Conservation (phyloP, 2,888 invertebrate genomes). For the Ceraclea dissimilis region DNA sequence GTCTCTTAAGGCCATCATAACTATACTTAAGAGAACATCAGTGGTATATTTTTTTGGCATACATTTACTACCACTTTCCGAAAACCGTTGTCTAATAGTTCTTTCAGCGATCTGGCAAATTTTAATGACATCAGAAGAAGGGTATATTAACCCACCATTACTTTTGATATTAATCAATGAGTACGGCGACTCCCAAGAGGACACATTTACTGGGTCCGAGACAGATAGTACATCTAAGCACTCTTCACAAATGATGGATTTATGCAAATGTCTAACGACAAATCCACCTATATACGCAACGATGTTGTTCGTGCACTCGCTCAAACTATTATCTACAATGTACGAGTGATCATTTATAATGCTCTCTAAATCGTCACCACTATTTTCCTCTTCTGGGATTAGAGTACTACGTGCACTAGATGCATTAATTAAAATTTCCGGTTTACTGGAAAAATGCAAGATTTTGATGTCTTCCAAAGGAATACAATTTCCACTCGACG, state of each 20-base stretch:
- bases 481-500: not conserved
- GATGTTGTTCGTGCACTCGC: not conserved
- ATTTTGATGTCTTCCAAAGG: not conserved
- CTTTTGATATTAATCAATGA: not conserved
- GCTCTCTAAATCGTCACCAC: not conserved
- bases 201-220: not conserved
- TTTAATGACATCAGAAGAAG: not conserved
- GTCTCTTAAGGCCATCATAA: not conserved
- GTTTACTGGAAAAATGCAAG: constrained; percentile 1
- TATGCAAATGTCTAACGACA: not conserved
- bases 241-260: constrained; percentile 1
- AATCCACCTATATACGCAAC: not conserved
- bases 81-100: not conserved
- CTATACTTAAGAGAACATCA: not conserved
- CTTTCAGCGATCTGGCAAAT: not conserved
- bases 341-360: not conserved
- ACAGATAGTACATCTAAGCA: not conserved
- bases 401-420: not conserved
- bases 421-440: not conserved
- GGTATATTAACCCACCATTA: constrained; percentile 1
- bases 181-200: not conserved
- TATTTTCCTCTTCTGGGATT: not conserved
- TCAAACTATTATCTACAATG: not conserved
- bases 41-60: constrained; percentile 1
- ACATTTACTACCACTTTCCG: not conserved